Evolutionary conservation across 1,140 invertebrate genomes (phyloP), one percentile per base, ranked within the genome.

Genomic region (Triops cancriformis): DNA sequence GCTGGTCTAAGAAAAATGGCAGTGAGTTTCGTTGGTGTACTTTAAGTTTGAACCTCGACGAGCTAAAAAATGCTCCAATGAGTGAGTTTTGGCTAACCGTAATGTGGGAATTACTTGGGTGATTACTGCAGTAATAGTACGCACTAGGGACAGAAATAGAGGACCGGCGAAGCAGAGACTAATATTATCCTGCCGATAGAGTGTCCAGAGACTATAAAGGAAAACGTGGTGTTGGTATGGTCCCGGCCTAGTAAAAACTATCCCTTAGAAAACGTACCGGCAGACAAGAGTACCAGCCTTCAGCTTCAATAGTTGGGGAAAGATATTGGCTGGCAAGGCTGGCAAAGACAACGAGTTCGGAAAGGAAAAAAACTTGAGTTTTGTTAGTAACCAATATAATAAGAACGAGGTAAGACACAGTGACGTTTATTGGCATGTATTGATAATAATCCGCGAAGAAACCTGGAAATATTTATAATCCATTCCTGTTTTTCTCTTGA

Each of bases 191-290:
- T 64, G 51, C 51, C 51, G 51, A 64, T 14, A 10, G 23, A 18
- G 51, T 64, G 51, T 64, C 51, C n/a, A 14, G 51, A 64, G 51
- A 64, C 51, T 64, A 64, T 64, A 10, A 64, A 64, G 51, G 51
- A 64, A 64, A 64, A 64, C 51, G 51, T 64, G 51, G 51, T 23
- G 51, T 64, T 18, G 51, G 51, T 64, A 14, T 45, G 43, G 43
- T 45, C 43, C 43, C n/a, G n/a, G 43, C 11, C 43, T n/a, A 64
- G 51, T 23, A 64, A 64, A 14, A 64, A 64, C 11, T 37, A 37
- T 2, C 51, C 51, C 1, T 23, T 64, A 23, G 23, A 64, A 23
- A 23, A 64, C 14, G 51, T 23, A 64, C 51, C 31, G 7, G 31
- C 31, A 37, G 31, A 37, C 31, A 37, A 37, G 31, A 23, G 51